These are phyloP conservation scores for Pentalonia nigronervosa DNA, from an alignment of 1,140 invertebrate species.

Conservation along the genomic window DNA sequence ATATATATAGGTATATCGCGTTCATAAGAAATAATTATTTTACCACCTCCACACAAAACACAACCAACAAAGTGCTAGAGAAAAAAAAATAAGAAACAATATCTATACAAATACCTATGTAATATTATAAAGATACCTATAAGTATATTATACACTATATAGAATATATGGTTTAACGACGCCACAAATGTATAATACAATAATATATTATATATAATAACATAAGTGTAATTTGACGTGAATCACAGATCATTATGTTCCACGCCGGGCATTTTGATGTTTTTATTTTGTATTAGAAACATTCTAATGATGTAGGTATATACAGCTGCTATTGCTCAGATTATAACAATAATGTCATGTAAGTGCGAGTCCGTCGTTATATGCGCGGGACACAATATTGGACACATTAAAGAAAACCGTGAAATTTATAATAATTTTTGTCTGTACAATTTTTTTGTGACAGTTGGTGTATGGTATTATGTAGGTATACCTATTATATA, in stretches of 20 bases:
- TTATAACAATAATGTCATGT: background rate
- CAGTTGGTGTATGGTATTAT: background rate
- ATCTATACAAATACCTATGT: background rate
- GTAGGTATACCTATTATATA: background rate
- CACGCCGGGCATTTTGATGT: background rate
- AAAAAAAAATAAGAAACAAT: background rate
- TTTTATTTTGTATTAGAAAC: background rate
- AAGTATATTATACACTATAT: background rate
- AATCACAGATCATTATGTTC: background rate
- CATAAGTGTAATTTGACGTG: background rate
- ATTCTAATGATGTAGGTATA: background rate
- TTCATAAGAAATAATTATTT: background rate
- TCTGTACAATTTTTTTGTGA: background rate
- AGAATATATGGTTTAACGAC: background rate
- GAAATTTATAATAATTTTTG: conserved; percentile 28
- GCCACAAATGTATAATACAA: background rate
- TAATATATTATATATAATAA: conserved; percentile 10
- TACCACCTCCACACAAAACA: background rate
- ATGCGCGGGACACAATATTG: background rate
- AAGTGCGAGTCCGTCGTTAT: background rate
- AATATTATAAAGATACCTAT: background rate
- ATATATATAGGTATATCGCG: no score
- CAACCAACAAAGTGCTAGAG: background rate
- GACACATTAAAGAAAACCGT: background rate
- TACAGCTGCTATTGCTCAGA: background rate